These are phyloP conservation scores for Napeogenes sylphis DNA, from an alignment of 2,888 invertebrate species.

Conservation along the genomic window DNA sequence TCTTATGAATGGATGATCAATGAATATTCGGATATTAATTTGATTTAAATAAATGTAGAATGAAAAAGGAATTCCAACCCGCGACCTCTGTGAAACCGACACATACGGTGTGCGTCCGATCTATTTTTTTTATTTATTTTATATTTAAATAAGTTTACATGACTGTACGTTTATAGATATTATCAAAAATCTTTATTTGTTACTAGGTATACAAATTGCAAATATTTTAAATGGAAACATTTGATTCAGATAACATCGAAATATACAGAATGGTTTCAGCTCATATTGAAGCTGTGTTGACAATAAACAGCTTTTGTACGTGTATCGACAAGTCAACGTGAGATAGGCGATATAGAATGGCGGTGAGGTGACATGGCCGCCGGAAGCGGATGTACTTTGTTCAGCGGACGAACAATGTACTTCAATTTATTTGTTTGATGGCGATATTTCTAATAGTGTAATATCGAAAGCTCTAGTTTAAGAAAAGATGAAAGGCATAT, in stretches of 20 bases:
- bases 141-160: too few relatives aligned
- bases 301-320: not conserved
- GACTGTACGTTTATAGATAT: too few relatives aligned
- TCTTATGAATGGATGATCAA: too few relatives aligned
- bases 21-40: too few relatives aligned
- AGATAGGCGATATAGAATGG: not conserved
- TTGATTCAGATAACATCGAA: not conserved
- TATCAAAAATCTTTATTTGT: too few relatives aligned
- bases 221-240: not conserved
- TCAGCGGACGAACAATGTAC: not conserved
- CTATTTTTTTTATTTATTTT: too few relatives aligned
- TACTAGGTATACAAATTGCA: too few relatives aligned
- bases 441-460: not conserved
- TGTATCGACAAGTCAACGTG: constrained; percentile 3
- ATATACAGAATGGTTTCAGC: not conserved
- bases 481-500: not conserved
- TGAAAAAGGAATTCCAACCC: too few relatives aligned
- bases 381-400: constrained; percentile 1
- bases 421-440: not conserved
- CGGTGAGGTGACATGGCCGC: constrained; percentile 6
- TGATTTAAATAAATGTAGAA: too few relatives aligned
- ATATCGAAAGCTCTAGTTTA: not conserved
- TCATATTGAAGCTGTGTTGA: not conserved
- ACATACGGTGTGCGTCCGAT: too few relatives aligned
- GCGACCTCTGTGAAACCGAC: too few relatives aligned